Evolutionary conservation across 2,113 vertebrate species (phyloP).

Genomic region (Rhynchopsitta pachyrhyncha): DNA sequence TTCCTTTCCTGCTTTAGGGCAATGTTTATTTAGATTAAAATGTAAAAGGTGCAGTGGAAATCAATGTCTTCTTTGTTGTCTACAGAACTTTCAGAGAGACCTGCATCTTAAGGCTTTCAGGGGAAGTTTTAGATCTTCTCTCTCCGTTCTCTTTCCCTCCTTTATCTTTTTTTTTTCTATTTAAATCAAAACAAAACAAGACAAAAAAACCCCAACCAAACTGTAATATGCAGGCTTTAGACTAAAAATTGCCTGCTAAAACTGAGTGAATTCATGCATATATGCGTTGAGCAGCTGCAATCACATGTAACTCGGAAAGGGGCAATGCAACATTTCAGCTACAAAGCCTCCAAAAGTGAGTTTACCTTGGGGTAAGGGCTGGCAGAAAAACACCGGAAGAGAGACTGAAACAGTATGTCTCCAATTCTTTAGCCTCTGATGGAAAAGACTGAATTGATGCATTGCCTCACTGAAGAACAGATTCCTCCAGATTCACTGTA

Average conservation of each 20-base stretch:
- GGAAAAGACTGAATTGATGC: background rate
- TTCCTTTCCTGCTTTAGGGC: slow-evolving; percentile 32
- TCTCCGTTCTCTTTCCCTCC: background rate
- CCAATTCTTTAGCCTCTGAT: background rate
- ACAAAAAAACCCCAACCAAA: background rate
- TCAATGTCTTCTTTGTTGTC: background rate
- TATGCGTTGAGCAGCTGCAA: slow-evolving; percentile 10
- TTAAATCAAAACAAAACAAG: background rate
- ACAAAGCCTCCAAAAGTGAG: background rate
- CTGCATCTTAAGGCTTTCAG: background rate
- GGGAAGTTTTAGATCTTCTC: background rate
- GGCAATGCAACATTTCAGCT: background rate
- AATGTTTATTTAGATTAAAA: slow-evolving; percentile 38
- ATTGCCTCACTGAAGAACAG: background rate
- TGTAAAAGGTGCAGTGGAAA: background rate
- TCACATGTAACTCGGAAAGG: background rate
- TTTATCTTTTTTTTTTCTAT: background rate
- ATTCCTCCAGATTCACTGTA: background rate
- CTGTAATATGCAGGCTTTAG: background rate
- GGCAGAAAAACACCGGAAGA: background rate
- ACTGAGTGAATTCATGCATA: slow-evolving; percentile 9
- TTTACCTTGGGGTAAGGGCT: background rate
- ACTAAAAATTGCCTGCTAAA: slow-evolving; percentile 3
- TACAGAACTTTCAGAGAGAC: background rate
- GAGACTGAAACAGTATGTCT: background rate